These are phyloP conservation scores for Semotilus atromaculatus DNA, from an alignment of 2,797 vertebrate genomes.

Conservation along the genomic window DNA sequence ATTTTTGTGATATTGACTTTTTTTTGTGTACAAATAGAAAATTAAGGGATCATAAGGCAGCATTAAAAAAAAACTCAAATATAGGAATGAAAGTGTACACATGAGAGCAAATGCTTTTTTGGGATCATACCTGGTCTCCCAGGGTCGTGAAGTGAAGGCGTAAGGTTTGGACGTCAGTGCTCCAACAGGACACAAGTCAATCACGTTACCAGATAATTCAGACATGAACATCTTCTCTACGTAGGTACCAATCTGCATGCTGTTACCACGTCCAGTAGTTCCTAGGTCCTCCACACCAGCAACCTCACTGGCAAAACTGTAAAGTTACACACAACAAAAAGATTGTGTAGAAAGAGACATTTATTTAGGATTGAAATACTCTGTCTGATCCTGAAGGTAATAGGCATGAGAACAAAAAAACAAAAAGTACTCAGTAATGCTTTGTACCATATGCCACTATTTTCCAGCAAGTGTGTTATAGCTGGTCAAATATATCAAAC, in stretches of 20 bases:
- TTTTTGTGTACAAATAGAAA: too few species aligned
- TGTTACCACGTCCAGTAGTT: slow-evolving; percentile 95
- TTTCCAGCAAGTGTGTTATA: not conserved
- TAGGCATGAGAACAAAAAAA: not conserved
- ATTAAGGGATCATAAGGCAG: not conserved
- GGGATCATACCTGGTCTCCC: slow-evolving; percentile 90
- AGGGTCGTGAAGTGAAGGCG: slow-evolving; percentile 94
- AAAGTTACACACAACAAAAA: not conserved
- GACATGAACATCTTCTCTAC: slow-evolving; percentile 99
- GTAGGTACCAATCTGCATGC: slow-evolving; percentile 95
- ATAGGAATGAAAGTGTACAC: not conserved
- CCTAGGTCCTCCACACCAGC: slow-evolving; percentile 97
- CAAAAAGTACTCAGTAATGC: not conserved
- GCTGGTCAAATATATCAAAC: not conserved
- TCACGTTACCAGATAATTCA: slow-evolving; percentile 94
- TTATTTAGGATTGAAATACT: not conserved
- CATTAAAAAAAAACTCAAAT: not conserved
- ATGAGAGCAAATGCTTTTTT: not conserved
- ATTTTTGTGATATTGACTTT: not conserved
- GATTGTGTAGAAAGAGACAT: not conserved
- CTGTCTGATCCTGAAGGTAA: not conserved
- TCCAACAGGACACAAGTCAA: slow-evolving; percentile 96
- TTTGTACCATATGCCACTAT: not conserved
- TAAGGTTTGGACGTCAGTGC: slow-evolving; percentile 98
- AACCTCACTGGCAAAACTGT: slow-evolving; percentile 95